Base-by-base conservation (phyloP, 2,113 vertebrate species). In the Muntiacus reevesi region DNA sequence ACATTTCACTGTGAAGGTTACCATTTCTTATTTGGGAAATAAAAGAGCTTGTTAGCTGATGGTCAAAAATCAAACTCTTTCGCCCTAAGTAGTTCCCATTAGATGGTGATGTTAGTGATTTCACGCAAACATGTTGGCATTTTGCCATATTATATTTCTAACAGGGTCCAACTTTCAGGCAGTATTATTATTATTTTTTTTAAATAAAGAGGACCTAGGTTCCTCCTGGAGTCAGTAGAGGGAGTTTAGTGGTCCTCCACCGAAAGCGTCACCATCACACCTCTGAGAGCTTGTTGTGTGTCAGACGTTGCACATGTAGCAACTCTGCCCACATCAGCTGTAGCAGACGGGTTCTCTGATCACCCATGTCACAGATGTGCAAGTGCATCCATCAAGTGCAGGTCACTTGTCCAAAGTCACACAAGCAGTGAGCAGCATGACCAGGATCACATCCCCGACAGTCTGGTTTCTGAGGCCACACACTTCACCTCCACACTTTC, bases 1-100 rank as follows among this genome's bases (percentile, higher is more conserved):
- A 91, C 33, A 82, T 60, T 86, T 90, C 30, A 36, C 89, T 54
- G 52, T 86, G 54, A 59, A 93, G 23, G 30, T 90, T 89, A 47
- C 21, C 86, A 52, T 86, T 97, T 90, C 79, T 55, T 64, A 76
- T 79, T 91, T 67, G 50, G 19, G 64, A 78, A 97, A 88, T 88
- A 52, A 59, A 25, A 94, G 76, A 5, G 11, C 19, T 67, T 67
- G 83, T 59, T 50, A 67, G 83, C 43, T 88, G 94, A 96, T 71
- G 86, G 8, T 87, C 88, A 88, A 95, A 45, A 82, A 84, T 57
- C 25, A 84, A 93, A 50, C 27, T 85, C n/a, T 87, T 85, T 11
- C 25, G 45, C 40, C 19, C 21, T 10, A 62, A 71, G 5, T 55
- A 36, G 36, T 74, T 89, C 23, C 95, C 17, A 62, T 74, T 92